phyloP scores from a whole-genome alignment of 2,888 invertebrate species.

The Neocrepidodera transversa region DNA sequence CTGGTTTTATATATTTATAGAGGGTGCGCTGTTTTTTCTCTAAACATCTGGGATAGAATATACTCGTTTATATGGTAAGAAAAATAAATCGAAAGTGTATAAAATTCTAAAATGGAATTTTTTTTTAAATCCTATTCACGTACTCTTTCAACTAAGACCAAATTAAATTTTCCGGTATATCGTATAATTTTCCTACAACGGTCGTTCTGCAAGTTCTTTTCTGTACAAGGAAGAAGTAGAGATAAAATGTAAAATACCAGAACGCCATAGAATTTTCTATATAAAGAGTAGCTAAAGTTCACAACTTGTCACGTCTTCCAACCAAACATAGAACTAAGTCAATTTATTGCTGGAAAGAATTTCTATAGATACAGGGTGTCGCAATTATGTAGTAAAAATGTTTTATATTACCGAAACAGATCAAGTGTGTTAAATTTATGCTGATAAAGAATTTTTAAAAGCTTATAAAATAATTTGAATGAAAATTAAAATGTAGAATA shows the following conservation, averaged over 20 bases:
- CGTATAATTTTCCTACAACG: neutral
- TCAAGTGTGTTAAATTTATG: no score
- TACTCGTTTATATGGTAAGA: no score
- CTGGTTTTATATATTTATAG: slow-evolving; percentile 1
- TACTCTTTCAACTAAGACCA: neutral
- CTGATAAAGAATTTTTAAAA: no score
- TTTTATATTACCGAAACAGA: no score
- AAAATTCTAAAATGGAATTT: no score
- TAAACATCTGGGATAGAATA: slow-evolving; percentile 23
- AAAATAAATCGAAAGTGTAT: no score
- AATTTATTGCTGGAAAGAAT: slow-evolving; percentile 1
- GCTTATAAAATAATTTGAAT: no score
- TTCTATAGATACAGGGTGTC: no score
- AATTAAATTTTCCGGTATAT: neutral
- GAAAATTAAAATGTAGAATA: no score
- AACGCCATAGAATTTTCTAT: slow-evolving; percentile 11
- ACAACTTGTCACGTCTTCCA: slow-evolving; percentile 4
- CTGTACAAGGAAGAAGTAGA: slow-evolving; percentile 6
- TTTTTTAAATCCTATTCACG: neutral
- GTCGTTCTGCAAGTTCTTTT: neutral
- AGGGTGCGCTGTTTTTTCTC: slow-evolving; percentile 9
- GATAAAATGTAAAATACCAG: slow-evolving; percentile 14
- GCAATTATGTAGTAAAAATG: no score
- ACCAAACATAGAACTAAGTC: slow-evolving; percentile 7
- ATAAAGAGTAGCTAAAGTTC: slow-evolving; percentile 6